Conservation (phyloP, 2,797 vertebrate genomes). For the Sebastolobus alascanus region DNA sequence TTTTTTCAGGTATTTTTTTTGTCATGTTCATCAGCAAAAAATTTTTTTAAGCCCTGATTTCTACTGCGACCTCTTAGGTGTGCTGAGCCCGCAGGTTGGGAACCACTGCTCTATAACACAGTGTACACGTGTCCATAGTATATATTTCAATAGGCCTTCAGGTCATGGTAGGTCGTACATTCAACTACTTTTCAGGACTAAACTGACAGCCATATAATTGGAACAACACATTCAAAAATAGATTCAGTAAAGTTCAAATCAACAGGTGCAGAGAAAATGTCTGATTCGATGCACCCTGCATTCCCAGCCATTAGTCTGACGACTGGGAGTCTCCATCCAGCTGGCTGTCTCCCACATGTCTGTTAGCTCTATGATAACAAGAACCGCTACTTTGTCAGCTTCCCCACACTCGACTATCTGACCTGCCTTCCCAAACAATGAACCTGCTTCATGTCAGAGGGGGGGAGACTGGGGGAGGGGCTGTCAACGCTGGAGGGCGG, state of each 20-base stretch:
- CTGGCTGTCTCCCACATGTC: conserved; percentile 62
- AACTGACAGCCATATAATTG: not conserved
- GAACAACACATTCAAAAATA: not conserved
- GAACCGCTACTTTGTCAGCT: conserved; percentile 66
- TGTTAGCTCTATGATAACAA: conserved; percentile 70
- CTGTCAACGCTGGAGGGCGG: conserved; percentile 52
- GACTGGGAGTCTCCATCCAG: conserved; percentile 57
- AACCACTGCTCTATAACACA: not conserved
- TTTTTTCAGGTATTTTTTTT: no score
- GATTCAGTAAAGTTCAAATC: not conserved
- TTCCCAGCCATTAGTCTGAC: conserved; percentile 25
- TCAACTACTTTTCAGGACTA: not conserved
- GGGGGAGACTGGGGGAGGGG: not conserved
- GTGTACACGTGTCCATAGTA: not conserved
- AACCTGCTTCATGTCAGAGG: conserved; percentile 64
- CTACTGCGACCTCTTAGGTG: not conserved
- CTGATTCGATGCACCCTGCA: not conserved
- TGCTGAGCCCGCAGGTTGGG: not conserved
- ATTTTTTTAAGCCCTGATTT: not conserved
- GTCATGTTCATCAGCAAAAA: no score
- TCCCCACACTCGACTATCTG: conserved; percentile 50
- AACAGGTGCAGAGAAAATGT: conserved; percentile 13
- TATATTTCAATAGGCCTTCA: not conserved
- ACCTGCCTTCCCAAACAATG: conserved; percentile 67
- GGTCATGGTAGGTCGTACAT: not conserved